Conservation (phyloP, 2,888 invertebrate species). For the Drosophila yooni region DNA sequence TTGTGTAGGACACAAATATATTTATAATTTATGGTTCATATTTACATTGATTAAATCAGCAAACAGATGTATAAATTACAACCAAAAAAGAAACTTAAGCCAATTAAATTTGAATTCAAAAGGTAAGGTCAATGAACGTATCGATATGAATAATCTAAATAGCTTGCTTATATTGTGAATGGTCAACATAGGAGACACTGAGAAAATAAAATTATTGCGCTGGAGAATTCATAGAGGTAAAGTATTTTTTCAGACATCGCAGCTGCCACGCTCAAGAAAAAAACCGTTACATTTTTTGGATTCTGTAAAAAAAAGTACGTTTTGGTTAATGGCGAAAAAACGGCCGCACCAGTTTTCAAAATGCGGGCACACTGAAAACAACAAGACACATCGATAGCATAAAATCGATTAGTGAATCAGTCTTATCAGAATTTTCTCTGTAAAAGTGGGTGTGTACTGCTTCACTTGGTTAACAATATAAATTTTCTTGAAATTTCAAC, state of each 20-base stretch:
- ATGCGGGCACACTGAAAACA: constrained; percentile 26
- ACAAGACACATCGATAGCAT: constrained; percentile 14
- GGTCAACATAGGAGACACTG: neutral
- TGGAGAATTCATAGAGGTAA: neutral
- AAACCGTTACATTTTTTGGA: neutral
- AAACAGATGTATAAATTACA: neutral
- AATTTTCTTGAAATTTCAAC: constrained; percentile 31
- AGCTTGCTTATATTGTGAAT: neutral
- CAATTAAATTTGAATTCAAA: neutral
- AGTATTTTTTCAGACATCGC: neutral
- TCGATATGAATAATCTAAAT: neutral
- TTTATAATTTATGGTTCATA: neutral
- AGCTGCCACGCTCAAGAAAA: neutral
- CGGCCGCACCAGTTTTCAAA: neutral
- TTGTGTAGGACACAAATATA: neutral
- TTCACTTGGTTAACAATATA: constrained; percentile 6
- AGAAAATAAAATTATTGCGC: neutral
- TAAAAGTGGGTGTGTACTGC: constrained; percentile 52
- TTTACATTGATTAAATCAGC: neutral
- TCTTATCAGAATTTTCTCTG: constrained; percentile 48
- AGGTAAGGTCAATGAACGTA: neutral
- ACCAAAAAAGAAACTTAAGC: neutral
- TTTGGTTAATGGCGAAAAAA: neutral
- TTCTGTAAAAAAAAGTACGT: neutral
- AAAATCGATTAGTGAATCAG: constrained; percentile 23